A percentile compares a stretch with the other conserved stretches of the same genome.
Evolutionary conservation across 2,888 invertebrate genomes (phyloP).

Genomic region (Venustoraphidia nigricollis): DNA sequence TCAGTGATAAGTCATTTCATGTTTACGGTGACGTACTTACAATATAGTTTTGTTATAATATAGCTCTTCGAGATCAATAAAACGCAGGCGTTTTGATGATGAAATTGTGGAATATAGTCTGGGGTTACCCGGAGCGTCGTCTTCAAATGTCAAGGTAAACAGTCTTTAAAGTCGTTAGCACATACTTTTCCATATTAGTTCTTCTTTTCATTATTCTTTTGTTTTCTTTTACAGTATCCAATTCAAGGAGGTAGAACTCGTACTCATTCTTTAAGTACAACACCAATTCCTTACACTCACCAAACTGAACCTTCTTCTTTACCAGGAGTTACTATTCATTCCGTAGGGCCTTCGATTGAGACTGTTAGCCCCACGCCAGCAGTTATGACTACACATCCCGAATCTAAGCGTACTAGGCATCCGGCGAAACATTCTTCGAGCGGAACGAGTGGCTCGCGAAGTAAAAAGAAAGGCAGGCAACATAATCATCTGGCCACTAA

Average conservation of each 20-base stretch:
- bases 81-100: slow-evolving; percentile 90
- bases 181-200: no score
- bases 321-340: slow-evolving; percentile 14
- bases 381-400: slow-evolving; percentile 16
- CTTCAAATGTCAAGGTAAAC: slow-evolving; percentile 24
- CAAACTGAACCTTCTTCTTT: slow-evolving; percentile 7
- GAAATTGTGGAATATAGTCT: slow-evolving; percentile 88
- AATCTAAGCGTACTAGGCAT: slow-evolving; percentile 28
- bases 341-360: slow-evolving; percentile 22
- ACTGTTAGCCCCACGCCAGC: slow-evolving; percentile 22
- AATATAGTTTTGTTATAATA: slow-evolving; percentile 9
- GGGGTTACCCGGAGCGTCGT: slow-evolving; percentile 39
- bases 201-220: no score
- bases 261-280: slow-evolving; percentile 4
- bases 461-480: slow-evolving; percentile 44
- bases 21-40: not conserved
- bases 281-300: slow-evolving; percentile 8
- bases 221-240: no score
- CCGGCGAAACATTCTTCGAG: slow-evolving; percentile 23
- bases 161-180: not conserved
- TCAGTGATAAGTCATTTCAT: slow-evolving; percentile 1
- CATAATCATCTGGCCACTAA: slow-evolving; percentile 58
- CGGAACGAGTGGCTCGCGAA: slow-evolving; percentile 26
- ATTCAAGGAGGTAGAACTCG: slow-evolving; percentile 13
- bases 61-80: slow-evolving; percentile 88